phyloP scores from a whole-genome alignment of 1,140 invertebrate species.

The Drosophila dunni region DNA sequence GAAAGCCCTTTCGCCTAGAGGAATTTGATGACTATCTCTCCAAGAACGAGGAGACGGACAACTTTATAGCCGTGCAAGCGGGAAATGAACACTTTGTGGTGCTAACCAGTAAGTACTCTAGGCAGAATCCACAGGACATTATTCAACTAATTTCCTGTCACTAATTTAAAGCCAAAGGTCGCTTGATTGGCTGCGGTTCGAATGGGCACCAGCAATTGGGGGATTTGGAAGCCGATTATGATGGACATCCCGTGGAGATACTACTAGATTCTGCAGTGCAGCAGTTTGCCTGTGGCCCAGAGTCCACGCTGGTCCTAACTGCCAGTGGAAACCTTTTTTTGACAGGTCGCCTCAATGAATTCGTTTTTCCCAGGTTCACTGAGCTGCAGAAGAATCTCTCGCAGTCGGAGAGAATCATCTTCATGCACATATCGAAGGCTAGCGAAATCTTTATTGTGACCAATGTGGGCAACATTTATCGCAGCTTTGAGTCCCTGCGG shows the following conservation, averaged over 20 bases:
- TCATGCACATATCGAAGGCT: slow-evolving; percentile 82
- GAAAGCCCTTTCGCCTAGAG: slow-evolving; percentile 77
- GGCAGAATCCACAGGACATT: rapidly evolving
- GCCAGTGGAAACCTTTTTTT: slow-evolving; percentile 74
- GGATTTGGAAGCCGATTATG: slow-evolving; percentile 61
- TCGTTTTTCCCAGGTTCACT: slow-evolving; percentile 79
- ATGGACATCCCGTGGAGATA: slow-evolving; percentile 72
- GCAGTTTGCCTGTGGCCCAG: slow-evolving; percentile 74
- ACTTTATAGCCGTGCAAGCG: slow-evolving; percentile 71
- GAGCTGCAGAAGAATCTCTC: slow-evolving; percentile 79
- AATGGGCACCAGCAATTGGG: slow-evolving; percentile 72
- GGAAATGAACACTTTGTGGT: slow-evolving; percentile 81
- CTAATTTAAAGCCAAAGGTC: slow-evolving; percentile 60
- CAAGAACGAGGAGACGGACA: slow-evolving; percentile 77
- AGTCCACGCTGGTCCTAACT: slow-evolving; percentile 78
- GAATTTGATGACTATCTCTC: slow-evolving; percentile 79
- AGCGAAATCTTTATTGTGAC: slow-evolving; percentile 84
- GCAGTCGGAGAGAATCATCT: slow-evolving; percentile 77
- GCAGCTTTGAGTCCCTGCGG: slow-evolving; percentile 75
- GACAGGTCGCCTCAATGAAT: slow-evolving; percentile 77
- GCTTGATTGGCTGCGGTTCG: slow-evolving; percentile 76
- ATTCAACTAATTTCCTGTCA: too few species aligned
- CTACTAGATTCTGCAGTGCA: slow-evolving; percentile 64
- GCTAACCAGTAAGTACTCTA: slow-evolving; percentile 71
- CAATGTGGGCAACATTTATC: slow-evolving; percentile 80